Base-by-base conservation (phyloP, 2,797 vertebrate species). In the Gouania willdenowi region DNA sequence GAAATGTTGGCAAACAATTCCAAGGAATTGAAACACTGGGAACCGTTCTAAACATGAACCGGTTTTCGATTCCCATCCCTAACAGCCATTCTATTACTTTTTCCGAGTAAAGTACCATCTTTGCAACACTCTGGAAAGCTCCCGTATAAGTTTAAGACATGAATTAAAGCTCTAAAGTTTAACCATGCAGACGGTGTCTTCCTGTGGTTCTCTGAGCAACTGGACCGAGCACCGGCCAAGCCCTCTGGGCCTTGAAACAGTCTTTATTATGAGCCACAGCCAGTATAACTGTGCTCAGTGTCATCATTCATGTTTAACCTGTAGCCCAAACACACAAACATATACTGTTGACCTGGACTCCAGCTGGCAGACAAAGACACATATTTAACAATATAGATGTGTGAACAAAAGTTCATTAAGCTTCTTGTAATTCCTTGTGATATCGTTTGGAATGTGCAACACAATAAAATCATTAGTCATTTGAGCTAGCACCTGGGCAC, bases 281-380 rank as follows among this genome's bases (percentile, higher is more conserved):
- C 69, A 71, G 67, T 66, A 44, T 51, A 63, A 62, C 72, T 54
- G 56, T 59, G 53, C 48, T 71, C 66, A 62, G 55, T 66, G 68
- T 77, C 75, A 77, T 69, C 66, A 47, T 45, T 67, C 60, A 63
- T 72, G 54, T 58, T 55, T 58, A 74, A 64, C 58, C 37, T 79
- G 53, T 43, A 20, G 56, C 39, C 33, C 46, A 1, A 38, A 54
- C 31, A 39, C 44, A 47, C 37, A 64, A 6, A 64, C 48, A 9
- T 58, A 30, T 58, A 30, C 49, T 45, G 24, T 64, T 80, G 65
- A 75, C 66, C 42, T 5, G 30, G 29, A 23, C 53, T 68, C 40
- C 57, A 62, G 54, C 52, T 64, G 64, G 44, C 58, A 55, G 23
- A 9, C 52, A 75, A 72, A 77, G 32, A 72, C 52, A 27, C 38